These are phyloP conservation scores for Lepilemur septentrionalis DNA, from an alignment of 2,797 vertebrate genomes.

Conservation along the genomic window DNA sequence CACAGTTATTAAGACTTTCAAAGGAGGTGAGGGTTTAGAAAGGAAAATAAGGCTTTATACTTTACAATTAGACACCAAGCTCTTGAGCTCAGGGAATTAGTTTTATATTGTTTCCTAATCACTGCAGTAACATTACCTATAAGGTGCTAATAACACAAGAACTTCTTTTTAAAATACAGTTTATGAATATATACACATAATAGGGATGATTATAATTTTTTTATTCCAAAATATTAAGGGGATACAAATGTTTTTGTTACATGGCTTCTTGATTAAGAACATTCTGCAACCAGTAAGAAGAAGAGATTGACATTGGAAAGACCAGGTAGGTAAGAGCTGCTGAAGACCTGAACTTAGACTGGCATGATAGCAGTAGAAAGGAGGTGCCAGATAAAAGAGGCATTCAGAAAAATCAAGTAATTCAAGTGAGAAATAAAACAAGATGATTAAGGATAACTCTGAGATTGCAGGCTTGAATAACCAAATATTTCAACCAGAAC, in stretches of 20 bases:
- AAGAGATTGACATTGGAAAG: background rate
- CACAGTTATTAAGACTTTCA: background rate
- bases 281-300: background rate
- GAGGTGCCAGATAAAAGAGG: background rate
- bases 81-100: background rate
- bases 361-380: background rate
- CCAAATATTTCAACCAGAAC: background rate
- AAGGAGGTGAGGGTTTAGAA: background rate
- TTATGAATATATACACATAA: background rate
- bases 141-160: background rate
- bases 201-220: background rate
- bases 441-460: background rate
- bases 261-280: background rate
- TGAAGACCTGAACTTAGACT: background rate
- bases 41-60: background rate
- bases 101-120: background rate
- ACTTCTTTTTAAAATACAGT: background rate
- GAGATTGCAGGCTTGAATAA: background rate
- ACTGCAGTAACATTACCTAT: background rate
- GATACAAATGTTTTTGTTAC: background rate
- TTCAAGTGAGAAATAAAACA: background rate
- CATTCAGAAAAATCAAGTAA: background rate
- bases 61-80: background rate
- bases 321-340: background rate
- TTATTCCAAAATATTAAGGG: background rate